A percentile compares a stretch with the other conserved stretches of the same genome.
These are phyloP conservation scores for Arbacia lixula DNA, from an alignment of 53 echinoderm and acorn worm species.

Conservation along the genomic window DNA sequence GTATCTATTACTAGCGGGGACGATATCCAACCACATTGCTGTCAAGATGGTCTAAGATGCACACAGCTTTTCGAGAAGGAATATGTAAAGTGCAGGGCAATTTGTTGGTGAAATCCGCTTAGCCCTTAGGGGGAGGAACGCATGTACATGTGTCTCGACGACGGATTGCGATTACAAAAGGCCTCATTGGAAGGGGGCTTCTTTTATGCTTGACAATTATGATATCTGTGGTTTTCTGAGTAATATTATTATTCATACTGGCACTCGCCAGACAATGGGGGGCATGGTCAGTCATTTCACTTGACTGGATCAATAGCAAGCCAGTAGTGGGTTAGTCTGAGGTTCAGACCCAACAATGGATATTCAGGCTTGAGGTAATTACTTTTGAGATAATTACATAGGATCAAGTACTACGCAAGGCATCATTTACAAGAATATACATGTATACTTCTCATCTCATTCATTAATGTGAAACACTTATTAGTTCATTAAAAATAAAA, in stretches of 20 bases:
- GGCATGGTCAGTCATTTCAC: slow-evolving; percentile 32
- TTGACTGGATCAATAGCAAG: slow-evolving; percentile 1
- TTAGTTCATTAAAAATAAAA: too few relatives aligned
- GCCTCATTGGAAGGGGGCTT: too few relatives aligned
- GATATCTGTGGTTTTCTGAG: slow-evolving; percentile 28
- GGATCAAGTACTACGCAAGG: too few relatives aligned
- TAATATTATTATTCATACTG: slow-evolving; percentile 47
- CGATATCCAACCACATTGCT: neutral
- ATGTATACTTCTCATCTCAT: too few relatives aligned
- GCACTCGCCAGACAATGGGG: slow-evolving; percentile 25
- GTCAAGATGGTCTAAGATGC: slow-evolving; percentile 24
- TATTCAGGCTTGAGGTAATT: too few relatives aligned
- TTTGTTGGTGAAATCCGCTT: slow-evolving; percentile 28
- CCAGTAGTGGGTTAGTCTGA: neutral
- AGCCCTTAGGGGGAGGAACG: neutral
- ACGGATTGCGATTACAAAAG: slow-evolving; percentile 38
- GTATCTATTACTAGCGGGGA: too few relatives aligned
- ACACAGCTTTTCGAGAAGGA: slow-evolving; percentile 11
- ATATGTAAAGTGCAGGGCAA: slow-evolving; percentile 24
- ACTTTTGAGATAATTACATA: too few relatives aligned
- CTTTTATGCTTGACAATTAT: slow-evolving; percentile 47
- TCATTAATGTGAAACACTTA: too few relatives aligned
- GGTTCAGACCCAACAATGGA: neutral
- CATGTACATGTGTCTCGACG: slow-evolving; percentile 23
- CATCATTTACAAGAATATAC: too few relatives aligned